phyloP scores from a whole-genome alignment of 1,140 invertebrate genomes.

The roundworm (Caenorhabditis elegans) region DNA sequence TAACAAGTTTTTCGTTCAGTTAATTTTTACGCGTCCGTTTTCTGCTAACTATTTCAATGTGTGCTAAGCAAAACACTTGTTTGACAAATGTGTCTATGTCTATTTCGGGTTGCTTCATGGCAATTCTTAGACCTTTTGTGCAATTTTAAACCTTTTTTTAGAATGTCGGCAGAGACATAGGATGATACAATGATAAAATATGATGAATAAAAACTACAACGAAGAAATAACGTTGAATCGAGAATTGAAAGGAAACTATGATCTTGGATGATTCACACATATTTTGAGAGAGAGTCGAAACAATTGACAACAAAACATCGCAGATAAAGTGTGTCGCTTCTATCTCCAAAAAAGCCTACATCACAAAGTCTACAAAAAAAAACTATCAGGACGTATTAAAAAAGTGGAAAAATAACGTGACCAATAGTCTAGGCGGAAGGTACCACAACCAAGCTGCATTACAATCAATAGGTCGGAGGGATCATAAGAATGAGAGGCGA shows the following conservation, averaged over 20 bases:
- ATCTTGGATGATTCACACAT: constrained; percentile 23
- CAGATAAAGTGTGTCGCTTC: background rate
- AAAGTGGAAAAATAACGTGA: background rate
- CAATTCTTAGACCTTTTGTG: no score
- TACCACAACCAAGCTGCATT: background rate
- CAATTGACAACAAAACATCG: background rate
- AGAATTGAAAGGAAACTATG: background rate
- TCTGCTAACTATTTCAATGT: background rate
- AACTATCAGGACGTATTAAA: no score
- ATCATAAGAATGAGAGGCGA: constrained; percentile 9
- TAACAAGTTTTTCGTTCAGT: constrained; percentile 26
- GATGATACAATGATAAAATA: no score
- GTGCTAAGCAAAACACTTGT: constrained; percentile 10
- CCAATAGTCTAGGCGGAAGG: no score
- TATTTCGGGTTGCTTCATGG: background rate
- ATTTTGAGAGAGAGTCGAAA: constrained; percentile 22
- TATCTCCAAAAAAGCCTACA: background rate
- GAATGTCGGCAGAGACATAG: no score
- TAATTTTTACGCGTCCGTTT: constrained; percentile 17
- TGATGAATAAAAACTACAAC: background rate
- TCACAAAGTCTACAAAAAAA: no score
- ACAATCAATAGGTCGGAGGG: constrained; percentile 24
- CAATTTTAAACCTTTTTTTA: no score
- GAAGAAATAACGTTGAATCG: background rate
- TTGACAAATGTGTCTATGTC: constrained; percentile 22